Base-by-base conservation (phyloP, 2,113 vertebrate genomes). In the Myxocyprinus asiaticus region DNA sequence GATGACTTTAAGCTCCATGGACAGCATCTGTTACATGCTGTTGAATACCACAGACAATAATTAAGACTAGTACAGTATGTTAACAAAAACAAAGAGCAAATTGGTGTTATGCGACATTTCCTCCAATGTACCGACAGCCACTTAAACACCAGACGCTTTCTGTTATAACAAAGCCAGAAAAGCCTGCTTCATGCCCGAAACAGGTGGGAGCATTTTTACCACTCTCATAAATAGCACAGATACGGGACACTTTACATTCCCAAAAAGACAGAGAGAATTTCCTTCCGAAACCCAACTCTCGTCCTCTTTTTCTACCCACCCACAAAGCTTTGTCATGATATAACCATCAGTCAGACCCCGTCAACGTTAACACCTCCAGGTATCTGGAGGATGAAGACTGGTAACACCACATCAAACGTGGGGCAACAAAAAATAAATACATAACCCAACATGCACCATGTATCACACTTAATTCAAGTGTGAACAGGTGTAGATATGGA, bases 401-500 rank as follows among this genome's bases (percentile, higher is more conserved):
- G 75, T 82, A 33, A 33, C 22, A 33, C 22, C 22, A 33, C 22
- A 33, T 33, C 33, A 78, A 81, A 88, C 78, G 74, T 79, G 85
- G 79, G 64, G 81, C 81, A 78, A 66, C 7, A 42, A 63, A 42
- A 44, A 10, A 33, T 51, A 12, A 12, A 17, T 33, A 45, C 15
- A 15, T 14, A 1, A 68, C 22, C 22, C 51, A 48, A 72, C 83
- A 84, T 71, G 67, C 76, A 76, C 74, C 22, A 33, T 33, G 82
- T 48, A 75, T 78, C 67, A 67, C 70, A 74, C 17, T 53, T 78
- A 82, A 88, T 70, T 89, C 80, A 81, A 71, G 48, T 80, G 86
- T 75, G 73, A 72, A 87, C 77, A 50, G 63, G 82, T 83, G 87
- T 90, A 90, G 90, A 90, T 85, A 87, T 86, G 88, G 88, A 90